phyloP scores from a whole-genome alignment of 2,888 invertebrate genomes.

The Leptinotarsa tumamoca region DNA sequence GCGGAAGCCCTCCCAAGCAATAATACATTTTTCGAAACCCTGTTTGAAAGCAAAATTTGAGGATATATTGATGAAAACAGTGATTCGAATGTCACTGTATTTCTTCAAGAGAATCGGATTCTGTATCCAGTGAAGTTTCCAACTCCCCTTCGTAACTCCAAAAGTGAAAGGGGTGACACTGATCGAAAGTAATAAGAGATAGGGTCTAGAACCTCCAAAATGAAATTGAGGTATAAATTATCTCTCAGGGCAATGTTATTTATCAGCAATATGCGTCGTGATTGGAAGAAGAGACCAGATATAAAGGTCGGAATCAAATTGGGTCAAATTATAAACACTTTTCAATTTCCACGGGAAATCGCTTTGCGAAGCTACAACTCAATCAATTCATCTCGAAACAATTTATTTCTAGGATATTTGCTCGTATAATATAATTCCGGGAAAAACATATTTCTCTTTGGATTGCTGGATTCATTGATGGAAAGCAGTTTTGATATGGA shows the following conservation, averaged over 20 bases:
- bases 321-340: constrained; percentile 59
- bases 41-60: too few relatives aligned
- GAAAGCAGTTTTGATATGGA: neutral
- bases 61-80: too few relatives aligned
- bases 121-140: neutral
- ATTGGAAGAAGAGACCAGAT: constrained; percentile 20
- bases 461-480: neutral
- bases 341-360: constrained; percentile 57
- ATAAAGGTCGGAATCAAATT: constrained; percentile 53
- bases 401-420: constrained; percentile 36
- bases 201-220: constrained; percentile 25
- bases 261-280: constrained; percentile 29
- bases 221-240: constrained; percentile 40
- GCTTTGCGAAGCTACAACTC: constrained; percentile 48
- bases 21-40: too few relatives aligned
- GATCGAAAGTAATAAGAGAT: constrained; percentile 2
- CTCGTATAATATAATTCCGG: constrained; percentile 22
- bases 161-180: constrained; percentile 2
- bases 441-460: neutral
- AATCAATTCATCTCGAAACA: constrained; percentile 45
- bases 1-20: too few relatives aligned
- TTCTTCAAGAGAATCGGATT: neutral
- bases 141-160: neutral
- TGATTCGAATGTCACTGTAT: too few relatives aligned
- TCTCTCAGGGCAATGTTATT: constrained; percentile 25